phyloP scores from a whole-genome alignment of 1,140 invertebrate genomes.

The Agraylea sexmaculata region DNA sequence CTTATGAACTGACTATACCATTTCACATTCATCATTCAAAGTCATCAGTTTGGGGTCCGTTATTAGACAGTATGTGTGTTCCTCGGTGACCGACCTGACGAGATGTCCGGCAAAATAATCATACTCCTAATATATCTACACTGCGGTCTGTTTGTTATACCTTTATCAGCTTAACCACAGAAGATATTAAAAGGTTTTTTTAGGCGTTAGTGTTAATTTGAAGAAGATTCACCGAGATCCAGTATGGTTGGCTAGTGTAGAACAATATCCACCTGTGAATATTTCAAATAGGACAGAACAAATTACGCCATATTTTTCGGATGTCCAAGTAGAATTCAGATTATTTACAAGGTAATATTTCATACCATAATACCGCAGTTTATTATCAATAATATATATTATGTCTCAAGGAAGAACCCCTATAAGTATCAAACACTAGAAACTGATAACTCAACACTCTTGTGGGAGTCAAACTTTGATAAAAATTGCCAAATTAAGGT shows the following conservation, averaged over 20 bases:
- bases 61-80: no score
- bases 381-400: neutral
- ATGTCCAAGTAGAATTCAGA: slow-evolving; percentile 33
- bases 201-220: slow-evolving; percentile 27
- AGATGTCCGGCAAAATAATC: no score
- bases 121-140: no score
- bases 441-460: slow-evolving; percentile 31
- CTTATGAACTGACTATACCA: no score
- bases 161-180: no score
- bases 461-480: slow-evolving; percentile 33
- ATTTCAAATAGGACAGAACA: slow-evolving; percentile 26
- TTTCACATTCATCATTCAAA: no score
- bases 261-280: slow-evolving; percentile 24
- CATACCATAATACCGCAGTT: neutral
- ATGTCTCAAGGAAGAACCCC: slow-evolving; percentile 29
- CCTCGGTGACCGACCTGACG: no score
- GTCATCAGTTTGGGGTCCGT: no score
- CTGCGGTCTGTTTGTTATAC: no score
- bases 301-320: slow-evolving; percentile 28
- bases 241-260: slow-evolving; percentile 37
- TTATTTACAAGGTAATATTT: slow-evolving; percentile 32
- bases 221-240: slow-evolving; percentile 35
- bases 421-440: slow-evolving; percentile 32
- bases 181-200: slow-evolving; percentile 9
- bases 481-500: slow-evolving; percentile 37